Evolutionary conservation across 2,113 vertebrate genomes (phyloP).

Genomic region (Siniperca chuatsi): DNA sequence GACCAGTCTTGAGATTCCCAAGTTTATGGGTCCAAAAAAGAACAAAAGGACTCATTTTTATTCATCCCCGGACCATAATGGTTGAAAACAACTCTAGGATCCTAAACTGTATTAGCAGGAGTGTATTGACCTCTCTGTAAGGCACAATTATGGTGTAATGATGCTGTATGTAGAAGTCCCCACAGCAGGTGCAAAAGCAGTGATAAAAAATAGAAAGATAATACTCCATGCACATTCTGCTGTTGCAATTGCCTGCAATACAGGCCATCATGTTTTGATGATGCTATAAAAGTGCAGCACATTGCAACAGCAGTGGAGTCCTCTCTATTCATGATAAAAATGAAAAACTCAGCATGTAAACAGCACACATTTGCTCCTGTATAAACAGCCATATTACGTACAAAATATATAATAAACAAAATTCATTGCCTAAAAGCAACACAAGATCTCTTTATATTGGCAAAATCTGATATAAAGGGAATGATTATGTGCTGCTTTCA

Average conservation of each 20-base stretch:
- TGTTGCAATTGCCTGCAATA: conserved; percentile 32
- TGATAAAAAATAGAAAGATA: neutral
- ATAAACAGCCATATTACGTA: conserved; percentile 7
- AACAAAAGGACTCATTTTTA: rapidly evolving
- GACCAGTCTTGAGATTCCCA: neutral
- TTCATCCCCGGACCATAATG: neutral
- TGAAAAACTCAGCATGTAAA: conserved; percentile 25
- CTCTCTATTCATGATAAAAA: conserved; percentile 1
- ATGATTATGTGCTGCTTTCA: conserved; percentile 1
- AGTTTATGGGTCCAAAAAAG: neutral
- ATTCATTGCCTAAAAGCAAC: neutral
- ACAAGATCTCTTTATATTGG: neutral
- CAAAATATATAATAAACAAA: conserved; percentile 28
- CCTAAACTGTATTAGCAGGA: neutral
- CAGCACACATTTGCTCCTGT: neutral
- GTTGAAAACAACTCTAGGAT: conserved; percentile 6
- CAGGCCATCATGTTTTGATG: conserved; percentile 7
- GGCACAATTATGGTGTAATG: neutral
- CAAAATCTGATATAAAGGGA: neutral
- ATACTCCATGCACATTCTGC: neutral
- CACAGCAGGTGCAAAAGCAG: neutral
- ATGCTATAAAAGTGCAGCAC: neutral
- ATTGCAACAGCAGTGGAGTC: neutral
- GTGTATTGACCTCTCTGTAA: neutral
- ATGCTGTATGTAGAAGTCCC: neutral